These are phyloP conservation scores for Syrphus vitripennis DNA, from an alignment of 2,888 invertebrate genomes.

Conservation along the genomic window DNA sequence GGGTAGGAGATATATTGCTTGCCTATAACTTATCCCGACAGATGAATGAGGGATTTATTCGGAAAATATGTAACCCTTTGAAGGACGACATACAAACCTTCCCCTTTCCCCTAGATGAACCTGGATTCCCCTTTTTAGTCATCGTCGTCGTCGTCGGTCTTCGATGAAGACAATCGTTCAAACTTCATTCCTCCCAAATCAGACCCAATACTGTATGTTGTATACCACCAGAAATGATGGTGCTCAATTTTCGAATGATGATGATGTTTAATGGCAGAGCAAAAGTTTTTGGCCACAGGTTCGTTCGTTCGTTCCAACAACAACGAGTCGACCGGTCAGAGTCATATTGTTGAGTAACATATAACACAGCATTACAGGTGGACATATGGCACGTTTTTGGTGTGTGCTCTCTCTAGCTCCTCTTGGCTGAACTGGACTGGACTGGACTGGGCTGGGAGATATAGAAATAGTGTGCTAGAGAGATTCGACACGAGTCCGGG, in stretches of 20 bases:
- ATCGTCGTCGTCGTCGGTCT: not conserved
- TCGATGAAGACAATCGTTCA: conserved; percentile 63
- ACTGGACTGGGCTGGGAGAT: not conserved
- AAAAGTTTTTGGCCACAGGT: conserved; percentile 67
- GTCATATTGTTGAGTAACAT: conserved; percentile 29
- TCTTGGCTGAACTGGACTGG: not conserved
- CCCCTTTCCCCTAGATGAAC: conserved; percentile 18
- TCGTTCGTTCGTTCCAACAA: conserved; percentile 12
- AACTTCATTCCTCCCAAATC: conserved; percentile 42
- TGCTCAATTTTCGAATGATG: conserved; percentile 36
- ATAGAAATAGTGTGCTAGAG: conserved; percentile 35
- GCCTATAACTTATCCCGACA: conserved; percentile 73
- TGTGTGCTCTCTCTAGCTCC: not conserved
- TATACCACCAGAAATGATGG: conserved; percentile 13
- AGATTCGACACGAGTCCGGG: conserved; percentile 52
- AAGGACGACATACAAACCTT: conserved; percentile 49
- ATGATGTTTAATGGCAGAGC: conserved; percentile 68
- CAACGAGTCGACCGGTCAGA: not conserved
- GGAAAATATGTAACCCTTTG: conserved; percentile 73
- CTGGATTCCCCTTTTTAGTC: not conserved
- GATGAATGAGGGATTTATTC: conserved; percentile 74
- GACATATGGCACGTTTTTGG: conserved; percentile 16
- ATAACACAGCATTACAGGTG: conserved; percentile 70
- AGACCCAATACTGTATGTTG: not conserved
- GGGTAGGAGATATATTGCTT: conserved; percentile 67